Base-by-base conservation (phyloP, 2,888 invertebrate genomes). In the Aelia acuminata region DNA sequence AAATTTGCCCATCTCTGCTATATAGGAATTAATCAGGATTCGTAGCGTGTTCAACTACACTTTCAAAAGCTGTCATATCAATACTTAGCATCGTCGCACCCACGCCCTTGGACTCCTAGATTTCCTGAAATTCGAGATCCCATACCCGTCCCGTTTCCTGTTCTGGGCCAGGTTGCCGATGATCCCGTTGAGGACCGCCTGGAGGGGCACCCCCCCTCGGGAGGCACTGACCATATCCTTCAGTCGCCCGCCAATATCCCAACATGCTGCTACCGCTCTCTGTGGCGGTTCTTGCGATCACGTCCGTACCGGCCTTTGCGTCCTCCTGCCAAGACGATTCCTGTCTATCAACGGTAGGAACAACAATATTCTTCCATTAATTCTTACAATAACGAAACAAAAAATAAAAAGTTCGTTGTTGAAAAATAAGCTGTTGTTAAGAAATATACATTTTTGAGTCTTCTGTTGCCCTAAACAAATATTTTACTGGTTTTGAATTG, bases 281-380 rank as follows among this genome's bases (percentile, higher is more conserved):
- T 43, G 22, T 47, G n/a, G 80, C 43, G 43, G 11, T 43, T 80
- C 43, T 80, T 43, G 43, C 43, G 0, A 15, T 39, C 43, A 11
- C 80, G 43, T n/a, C 3, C 43, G n/a, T 80, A 22, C 43, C 80
- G 80, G 43, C 43, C 1, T 11, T 43, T 10, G 39, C 43, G 11
- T n/a, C 43, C 4, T 15, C 80, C 3, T 80, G 80, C 15, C 22
- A 80, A 13, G 80, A 80, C n/a, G 80, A 80, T 22, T 80, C 80
- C 39, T 80, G 80, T 80, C 80, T 43, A 11, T 43, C 80, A 80
- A 80, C 80, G 80, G 80, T 80, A 80, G 80, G 80, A 80, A 43
- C 43, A 31, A 11, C n/a, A 80, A 43, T 80, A 80, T 80, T 13
- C 35, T 43, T 43, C 80, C 35, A 80, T 80, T 80, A 80, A 43